Base-by-base conservation (phyloP, 2,113 vertebrate species). In the Jacana jacana region DNA sequence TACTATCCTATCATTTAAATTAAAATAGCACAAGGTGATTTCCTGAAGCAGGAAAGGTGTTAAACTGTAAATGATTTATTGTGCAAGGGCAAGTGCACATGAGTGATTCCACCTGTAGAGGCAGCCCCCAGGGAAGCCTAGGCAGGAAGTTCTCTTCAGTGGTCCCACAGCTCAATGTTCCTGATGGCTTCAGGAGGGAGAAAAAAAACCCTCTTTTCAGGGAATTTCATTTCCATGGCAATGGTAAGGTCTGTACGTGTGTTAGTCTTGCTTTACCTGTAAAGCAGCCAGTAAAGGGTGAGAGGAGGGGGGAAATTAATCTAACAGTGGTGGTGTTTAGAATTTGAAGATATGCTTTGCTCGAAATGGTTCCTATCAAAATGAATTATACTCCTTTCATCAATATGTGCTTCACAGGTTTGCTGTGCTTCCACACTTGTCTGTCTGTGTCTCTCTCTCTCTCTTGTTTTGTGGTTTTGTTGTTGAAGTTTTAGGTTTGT, bases 121-220 rank as follows among this genome's bases (percentile, higher is more conserved):
- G 48, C 51, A 82, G 31, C 31, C 14, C 61, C 31, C 10, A 31
- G 54, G 49, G 51, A 86, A 23, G 15, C 48, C 44, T 44, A 7
- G 70, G 40, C 24, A 70, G 28, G 31, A 24, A 40, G 5, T 15
- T 86, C 35, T 6, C 17, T n/a, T 72, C n/a, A 61, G 44, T 3
- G 2, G 4, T 10, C 11, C 17, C 28, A 8, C 0, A 2, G 8
- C 10, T 84, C 13, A 2, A 19, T 57, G 22, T 61, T 69, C 61
- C 25, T 17, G 4, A 13, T 8, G 7, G 15, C 33, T 83, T 71
- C 52, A 63, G 18, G 14, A 31, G 4, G 23, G 30, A 33, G 10
- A 40, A 3, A n/a, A 15, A 69, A 51, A 31, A 5, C 4, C 17
- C 10, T 49, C 14, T 37, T 68, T 54, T 66, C 18, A 27, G 28